These are phyloP conservation scores for Dolichomitus sp. DNA, from an alignment of 2,888 invertebrate genomes.

Conservation along the genomic window DNA sequence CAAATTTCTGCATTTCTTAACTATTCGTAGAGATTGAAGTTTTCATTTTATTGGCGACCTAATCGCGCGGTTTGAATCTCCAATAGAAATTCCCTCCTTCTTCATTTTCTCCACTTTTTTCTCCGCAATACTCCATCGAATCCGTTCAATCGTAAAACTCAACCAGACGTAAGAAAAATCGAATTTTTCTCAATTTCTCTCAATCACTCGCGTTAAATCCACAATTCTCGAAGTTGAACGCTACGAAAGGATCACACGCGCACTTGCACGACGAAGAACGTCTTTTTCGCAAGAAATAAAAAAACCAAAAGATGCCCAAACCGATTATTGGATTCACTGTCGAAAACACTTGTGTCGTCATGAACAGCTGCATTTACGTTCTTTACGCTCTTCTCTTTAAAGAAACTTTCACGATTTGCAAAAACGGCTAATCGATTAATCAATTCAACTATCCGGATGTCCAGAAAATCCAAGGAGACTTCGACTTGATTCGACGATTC, in stretches of 20 bases:
- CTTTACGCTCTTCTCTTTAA: too few relatives aligned
- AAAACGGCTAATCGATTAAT: too few relatives aligned
- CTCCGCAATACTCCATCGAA: neutral
- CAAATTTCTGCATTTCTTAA: neutral
- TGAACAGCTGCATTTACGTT: too few relatives aligned
- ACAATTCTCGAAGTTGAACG: constrained; percentile 29
- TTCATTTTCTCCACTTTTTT: neutral
- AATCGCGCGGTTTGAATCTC: neutral
- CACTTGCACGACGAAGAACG: constrained; percentile 9
- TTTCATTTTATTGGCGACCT: neutral
- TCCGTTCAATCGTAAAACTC: neutral
- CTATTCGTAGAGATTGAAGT: neutral
- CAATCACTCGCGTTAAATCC: constrained; percentile 28
- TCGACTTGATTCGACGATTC: too few relatives aligned
- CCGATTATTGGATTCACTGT: neutral
- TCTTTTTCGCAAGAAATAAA: neutral
- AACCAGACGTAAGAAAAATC: constrained; percentile 21
- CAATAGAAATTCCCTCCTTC: neutral
- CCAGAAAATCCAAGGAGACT: too few relatives aligned
- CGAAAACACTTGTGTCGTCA: neutral
- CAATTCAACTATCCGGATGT: too few relatives aligned
- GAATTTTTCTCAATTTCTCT: constrained; percentile 23
- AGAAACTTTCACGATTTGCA: neutral
- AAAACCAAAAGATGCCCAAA: neutral
- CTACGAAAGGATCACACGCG: constrained; percentile 7